A percentile compares a stretch with the other conserved stretches of the same genome.
Conservation (phyloP, 2,113 vertebrate species). For the Grantiella picta region DNA sequence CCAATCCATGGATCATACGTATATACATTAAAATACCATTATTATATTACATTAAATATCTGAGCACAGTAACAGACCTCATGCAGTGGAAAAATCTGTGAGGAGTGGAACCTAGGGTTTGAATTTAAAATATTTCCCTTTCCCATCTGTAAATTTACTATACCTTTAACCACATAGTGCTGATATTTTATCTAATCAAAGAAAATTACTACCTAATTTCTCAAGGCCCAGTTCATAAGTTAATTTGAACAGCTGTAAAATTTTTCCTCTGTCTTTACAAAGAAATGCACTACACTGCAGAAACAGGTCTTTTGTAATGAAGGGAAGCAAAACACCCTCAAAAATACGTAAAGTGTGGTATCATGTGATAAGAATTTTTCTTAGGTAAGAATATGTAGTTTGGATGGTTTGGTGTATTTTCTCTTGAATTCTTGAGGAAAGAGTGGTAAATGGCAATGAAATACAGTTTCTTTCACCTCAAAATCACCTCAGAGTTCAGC, state of each 20-base stretch:
- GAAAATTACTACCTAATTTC: conserved; percentile 1
- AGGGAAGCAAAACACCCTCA: neutral
- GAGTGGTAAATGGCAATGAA: neutral
- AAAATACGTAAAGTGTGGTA: neutral
- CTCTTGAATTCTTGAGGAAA: neutral
- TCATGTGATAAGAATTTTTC: neutral
- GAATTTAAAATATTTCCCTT: neutral
- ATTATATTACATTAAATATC: neutral
- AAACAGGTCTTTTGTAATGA: neutral
- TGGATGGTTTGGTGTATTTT: neutral
- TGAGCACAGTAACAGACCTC: neutral
- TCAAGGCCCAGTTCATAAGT: conserved; percentile 16
- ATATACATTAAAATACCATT: neutral
- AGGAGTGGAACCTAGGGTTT: neutral
- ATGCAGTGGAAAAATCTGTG: neutral
- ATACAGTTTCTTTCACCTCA: neutral
- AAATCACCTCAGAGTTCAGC: neutral
- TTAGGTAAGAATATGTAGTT: neutral
- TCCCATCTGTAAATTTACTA: neutral
- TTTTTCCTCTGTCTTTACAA: neutral
- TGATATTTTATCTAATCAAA: conserved; percentile 49
- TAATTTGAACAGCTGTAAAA: conserved; percentile 41
- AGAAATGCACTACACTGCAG: neutral
- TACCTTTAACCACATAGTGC: neutral
- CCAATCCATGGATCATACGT: neutral